Base-by-base conservation (phyloP, 2,888 invertebrate species). In the Blomia tropicalis region DNA sequence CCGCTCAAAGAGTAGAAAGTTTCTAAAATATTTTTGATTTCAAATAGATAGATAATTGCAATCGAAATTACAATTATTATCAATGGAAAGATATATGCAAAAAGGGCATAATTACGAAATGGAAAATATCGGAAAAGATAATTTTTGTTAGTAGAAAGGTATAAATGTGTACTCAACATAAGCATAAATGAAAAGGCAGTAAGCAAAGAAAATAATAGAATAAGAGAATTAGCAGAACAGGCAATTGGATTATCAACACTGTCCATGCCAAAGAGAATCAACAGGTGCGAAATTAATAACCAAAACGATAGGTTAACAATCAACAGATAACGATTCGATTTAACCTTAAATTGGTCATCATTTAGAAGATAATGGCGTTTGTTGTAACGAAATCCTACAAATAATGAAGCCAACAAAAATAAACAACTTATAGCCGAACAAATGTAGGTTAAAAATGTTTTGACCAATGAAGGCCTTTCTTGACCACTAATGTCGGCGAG, bases 311-410 rank as follows among this genome's bases (percentile, higher is more conserved):
- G 5, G 27, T 19, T 47, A 7, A 47, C 7, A 47, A 11, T 47
- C 22, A 47, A 27, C 22, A 14, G n/a, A 19, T 11, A 47, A 11
- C 51, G 51, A 25, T 47, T 47, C 27, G 51, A 25, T 19, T 47
- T 47, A 14, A 47, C 51, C 27, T 47, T 47, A n/a, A 47, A 47
- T 27, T 47, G 51, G n/a, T 47, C 51, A 19, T 47, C 51, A 27
- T 47, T 7, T 14, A 47, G 51, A 22, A 47, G 7, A 19, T 47
- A 47, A 25, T 47, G 22, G 7, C n/a, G 7, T 22, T n/a, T 7
- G 27, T 47, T 47, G 27, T 25, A 47, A 7, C n/a, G 7, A 14
- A 47, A n/a, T 47, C 7, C 27, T 11, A 47, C 22, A 25, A 47
- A 47, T 11, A 47, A 11, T 14, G 51, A 47, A 25, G 51, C 51